Conservation (phyloP, 2,113 vertebrate species). For the Gorsachius goisagi region DNA sequence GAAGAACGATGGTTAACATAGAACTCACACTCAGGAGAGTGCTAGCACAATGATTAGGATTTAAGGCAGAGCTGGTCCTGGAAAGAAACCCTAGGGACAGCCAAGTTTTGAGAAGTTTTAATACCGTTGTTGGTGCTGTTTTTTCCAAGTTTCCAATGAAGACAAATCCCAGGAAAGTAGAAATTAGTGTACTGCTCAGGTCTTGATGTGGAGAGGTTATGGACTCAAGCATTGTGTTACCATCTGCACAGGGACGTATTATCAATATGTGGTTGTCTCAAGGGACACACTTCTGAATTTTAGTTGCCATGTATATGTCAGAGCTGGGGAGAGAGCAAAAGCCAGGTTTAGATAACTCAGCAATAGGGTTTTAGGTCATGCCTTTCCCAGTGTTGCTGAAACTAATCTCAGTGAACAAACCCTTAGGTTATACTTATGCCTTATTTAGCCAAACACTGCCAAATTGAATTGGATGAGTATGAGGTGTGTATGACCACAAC, state of each 20-base stretch:
- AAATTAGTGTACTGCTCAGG: neutral
- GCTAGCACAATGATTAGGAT: neutral
- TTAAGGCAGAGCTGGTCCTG: neutral
- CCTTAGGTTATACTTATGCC: neutral
- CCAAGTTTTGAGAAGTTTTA: neutral
- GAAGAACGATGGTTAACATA: neutral
- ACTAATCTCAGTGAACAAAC: constrained; percentile 2
- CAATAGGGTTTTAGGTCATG: neutral
- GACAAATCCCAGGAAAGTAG: neutral
- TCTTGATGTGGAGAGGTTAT: neutral
- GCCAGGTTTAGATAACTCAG: neutral
- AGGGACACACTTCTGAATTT: neutral
- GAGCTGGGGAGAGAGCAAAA: neutral
- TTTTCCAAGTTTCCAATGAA: neutral
- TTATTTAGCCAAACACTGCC: neutral
- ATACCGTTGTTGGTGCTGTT: neutral
- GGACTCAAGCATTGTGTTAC: neutral
- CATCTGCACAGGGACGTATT: neutral
- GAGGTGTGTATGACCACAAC: neutral
- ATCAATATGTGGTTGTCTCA: neutral
- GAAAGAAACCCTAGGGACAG: neutral
- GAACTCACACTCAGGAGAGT: neutral
- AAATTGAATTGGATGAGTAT: neutral
- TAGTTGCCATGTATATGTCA: neutral
- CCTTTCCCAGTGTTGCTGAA: neutral